Evolutionary conservation across 1,140 invertebrate genomes (phyloP), one percentile per base, ranked within the genome.

Genomic region (Anadara kagoshimensis): DNA sequence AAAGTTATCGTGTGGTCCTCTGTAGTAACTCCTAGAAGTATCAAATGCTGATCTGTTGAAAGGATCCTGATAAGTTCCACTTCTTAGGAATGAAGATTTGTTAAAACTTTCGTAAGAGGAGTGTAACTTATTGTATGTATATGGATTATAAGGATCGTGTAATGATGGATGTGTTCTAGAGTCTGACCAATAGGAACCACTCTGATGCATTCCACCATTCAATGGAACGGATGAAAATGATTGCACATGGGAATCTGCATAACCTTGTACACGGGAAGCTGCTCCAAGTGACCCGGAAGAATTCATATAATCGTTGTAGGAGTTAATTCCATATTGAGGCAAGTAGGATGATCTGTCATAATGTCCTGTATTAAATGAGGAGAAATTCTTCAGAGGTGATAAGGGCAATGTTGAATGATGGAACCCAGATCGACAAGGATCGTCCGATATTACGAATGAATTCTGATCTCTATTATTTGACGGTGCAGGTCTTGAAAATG

Each of bases 61-160:
- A 2, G 73, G 66, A 18, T 83, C 82, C 43, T 79, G 78, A 41
- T 85, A 85, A 4, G 78, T 53, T 16, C 72, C 53, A 41, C 79
- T 73, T 36, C 79, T 72, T 22, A 85, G 43, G 8, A 83, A 72
- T 14, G 81, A 65, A 14, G 68, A 76, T 59, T 85, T 85, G 51
- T 83, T 83, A 44, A 80, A 79, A 22, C 53, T 77, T 43, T 85
- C 83, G 51, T 83, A 83, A 0, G 83, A 66, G 16, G 82, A 68
- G 12, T 78, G 41, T 16, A 83, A 62, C 54, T 79, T 79, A 51
- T 83, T 83, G 45, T 75, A 80, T 26, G 65, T 73, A 67, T 83
- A 83, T 5, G 78, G 73, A 14, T 61, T 67, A 56, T 85, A 85
- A 16, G 79, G 80, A 47, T 83, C 81, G 29, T 74, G 63, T 36